These are phyloP conservation scores for Fulica atra DNA, from an alignment of 2,113 vertebrate genomes.

Conservation along the genomic window DNA sequence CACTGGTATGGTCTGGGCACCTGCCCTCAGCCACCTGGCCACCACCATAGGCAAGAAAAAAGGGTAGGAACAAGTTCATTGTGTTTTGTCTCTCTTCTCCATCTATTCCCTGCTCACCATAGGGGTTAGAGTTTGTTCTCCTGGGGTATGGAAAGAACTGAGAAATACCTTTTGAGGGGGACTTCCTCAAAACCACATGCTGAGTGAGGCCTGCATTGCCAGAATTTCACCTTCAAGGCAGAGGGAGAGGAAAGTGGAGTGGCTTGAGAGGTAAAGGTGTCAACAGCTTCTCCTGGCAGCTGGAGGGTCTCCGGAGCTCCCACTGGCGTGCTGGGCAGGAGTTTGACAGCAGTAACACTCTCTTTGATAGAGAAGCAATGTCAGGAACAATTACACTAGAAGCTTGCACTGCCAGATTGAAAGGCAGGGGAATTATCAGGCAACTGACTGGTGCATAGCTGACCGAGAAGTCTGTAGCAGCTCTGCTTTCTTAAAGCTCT, in stretches of 20 bases:
- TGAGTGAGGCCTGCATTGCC: rapidly evolving
- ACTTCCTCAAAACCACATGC: neutral
- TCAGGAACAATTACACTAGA: neutral
- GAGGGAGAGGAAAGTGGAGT: neutral
- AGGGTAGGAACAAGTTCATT: rapidly evolving
- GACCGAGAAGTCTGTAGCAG: neutral
- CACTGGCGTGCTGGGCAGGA: neutral
- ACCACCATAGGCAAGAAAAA: neutral
- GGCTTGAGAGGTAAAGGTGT: neutral
- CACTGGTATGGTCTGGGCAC: too few species aligned
- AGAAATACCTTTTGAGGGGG: neutral
- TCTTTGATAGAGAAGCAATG: neutral
- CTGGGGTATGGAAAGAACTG: neutral
- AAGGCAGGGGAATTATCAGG: neutral
- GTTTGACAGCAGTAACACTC: neutral
- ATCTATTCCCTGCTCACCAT: rapidly evolving
- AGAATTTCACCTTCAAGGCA: neutral
- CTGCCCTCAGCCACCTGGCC: neutral
- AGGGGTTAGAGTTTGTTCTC: neutral
- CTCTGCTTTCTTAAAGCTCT: neutral
- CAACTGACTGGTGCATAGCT: neutral
- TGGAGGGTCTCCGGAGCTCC: neutral
- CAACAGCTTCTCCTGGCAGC: neutral
- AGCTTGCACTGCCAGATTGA: neutral
- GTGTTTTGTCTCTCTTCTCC: neutral